A percentile compares a stretch with the other conserved stretches of the same genome.
Conservation (phyloP, 2,888 invertebrate genomes). For the Ornithoptera priamus region DNA sequence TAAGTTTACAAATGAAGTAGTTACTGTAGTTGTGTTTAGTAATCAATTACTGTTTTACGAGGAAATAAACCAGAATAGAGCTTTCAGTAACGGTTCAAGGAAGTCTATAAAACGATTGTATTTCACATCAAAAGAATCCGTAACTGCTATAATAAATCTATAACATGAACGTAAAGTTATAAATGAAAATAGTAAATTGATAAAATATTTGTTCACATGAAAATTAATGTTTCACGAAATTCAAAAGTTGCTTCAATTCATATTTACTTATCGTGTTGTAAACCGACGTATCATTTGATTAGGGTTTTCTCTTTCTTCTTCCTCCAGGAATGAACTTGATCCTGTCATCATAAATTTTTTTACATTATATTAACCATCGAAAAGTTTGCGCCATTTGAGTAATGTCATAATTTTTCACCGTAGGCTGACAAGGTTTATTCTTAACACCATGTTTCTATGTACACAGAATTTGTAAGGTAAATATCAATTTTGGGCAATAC, state of each 20-base stretch:
- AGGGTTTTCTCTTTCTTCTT: too few species aligned
- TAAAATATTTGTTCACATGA: not conserved
- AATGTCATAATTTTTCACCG: too few species aligned
- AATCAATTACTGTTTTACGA: constrained; percentile 20
- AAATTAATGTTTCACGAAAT: not conserved
- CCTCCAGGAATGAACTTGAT: too few species aligned
- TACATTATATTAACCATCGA: not conserved
- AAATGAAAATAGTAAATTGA: not conserved
- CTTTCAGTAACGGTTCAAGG: constrained; percentile 4
- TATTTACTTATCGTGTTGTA: not conserved
- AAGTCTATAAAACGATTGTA: constrained; percentile 17
- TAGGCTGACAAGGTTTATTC: too few species aligned
- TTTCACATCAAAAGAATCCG: constrained; percentile 19
- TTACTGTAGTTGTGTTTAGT: constrained; percentile 20
- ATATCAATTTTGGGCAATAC: not conserved
- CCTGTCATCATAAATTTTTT: not conserved
- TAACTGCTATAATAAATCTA: constrained; percentile 14
- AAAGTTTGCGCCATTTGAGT: too few species aligned
- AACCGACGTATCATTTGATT: too few species aligned
- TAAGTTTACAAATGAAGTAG: constrained; percentile 14
- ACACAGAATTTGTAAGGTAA: not conserved
- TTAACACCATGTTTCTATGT: not conserved
- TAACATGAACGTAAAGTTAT: not conserved
- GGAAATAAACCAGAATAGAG: constrained; percentile 26
- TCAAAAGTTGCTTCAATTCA: not conserved